Conservation (phyloP, 2,797 vertebrate species). For the Linurgus olivaceus region DNA sequence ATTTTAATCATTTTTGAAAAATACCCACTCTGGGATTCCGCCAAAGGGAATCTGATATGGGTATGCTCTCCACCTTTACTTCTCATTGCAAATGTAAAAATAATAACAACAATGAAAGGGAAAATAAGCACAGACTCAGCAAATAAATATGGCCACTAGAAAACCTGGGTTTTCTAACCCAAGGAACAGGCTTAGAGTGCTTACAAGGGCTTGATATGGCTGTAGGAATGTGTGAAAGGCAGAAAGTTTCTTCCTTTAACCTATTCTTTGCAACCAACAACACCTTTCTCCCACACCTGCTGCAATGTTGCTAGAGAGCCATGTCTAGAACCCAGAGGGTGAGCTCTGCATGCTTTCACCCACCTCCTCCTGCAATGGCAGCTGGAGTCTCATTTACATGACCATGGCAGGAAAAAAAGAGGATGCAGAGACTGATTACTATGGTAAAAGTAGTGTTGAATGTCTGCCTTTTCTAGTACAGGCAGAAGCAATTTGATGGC, state of each 20-base stretch:
- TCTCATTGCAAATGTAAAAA: background rate
- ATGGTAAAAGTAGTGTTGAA: background rate
- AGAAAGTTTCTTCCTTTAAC: background rate
- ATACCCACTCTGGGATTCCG: background rate
- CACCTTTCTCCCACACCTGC: background rate
- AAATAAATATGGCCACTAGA: background rate
- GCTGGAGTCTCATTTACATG: accelerated
- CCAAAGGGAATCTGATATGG: background rate
- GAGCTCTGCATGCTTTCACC: background rate
- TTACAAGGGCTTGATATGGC: background rate
- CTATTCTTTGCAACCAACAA: background rate
- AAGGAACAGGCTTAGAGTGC: background rate
- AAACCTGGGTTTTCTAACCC: background rate
- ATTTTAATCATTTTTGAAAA: background rate
- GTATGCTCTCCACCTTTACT: background rate
- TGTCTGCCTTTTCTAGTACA: background rate
- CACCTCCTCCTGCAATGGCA: background rate
- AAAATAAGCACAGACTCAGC: background rate
- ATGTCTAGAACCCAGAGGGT: accelerated
- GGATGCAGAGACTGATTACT: background rate
- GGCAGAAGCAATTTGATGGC: background rate
- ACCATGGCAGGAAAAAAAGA: background rate
- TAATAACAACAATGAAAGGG: background rate
- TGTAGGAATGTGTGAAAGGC: background rate
- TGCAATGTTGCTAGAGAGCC: background rate